phyloP scores from a whole-genome alignment of 2,797 vertebrate species.

The Capromys pilorides region DNA sequence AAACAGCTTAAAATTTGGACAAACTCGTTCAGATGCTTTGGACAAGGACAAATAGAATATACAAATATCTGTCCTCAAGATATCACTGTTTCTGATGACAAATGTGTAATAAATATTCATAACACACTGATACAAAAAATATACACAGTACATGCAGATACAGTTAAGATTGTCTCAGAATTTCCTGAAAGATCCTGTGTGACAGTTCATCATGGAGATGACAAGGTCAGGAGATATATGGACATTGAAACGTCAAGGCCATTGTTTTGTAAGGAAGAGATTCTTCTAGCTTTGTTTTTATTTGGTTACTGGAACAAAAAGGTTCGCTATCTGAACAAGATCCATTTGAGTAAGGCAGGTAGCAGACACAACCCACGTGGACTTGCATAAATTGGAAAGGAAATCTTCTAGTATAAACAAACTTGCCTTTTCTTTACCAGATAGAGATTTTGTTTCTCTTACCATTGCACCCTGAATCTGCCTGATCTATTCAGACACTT shows the following conservation, averaged over 20 bases:
- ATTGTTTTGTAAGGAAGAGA: background rate
- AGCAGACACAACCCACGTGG: background rate
- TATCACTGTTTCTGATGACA: background rate
- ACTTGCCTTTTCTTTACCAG: constrained; percentile 20
- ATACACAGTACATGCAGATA: background rate
- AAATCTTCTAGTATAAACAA: background rate
- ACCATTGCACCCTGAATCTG: background rate
- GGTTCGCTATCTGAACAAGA: background rate
- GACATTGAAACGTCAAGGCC: background rate
- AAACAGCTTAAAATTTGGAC: background rate
- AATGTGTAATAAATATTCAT: background rate
- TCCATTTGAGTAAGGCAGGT: background rate
- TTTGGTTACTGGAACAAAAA: constrained; percentile 1
- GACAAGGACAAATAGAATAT: background rate
- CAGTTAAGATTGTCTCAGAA: background rate
- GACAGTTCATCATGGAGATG: background rate
- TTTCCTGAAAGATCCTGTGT: background rate
- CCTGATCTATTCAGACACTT: too few relatives aligned
- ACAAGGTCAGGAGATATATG: background rate
- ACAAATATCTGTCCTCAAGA: background rate
- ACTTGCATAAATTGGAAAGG: constrained; percentile 12
- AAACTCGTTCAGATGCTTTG: constrained; percentile 25
- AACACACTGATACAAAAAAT: background rate
- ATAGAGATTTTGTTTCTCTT: background rate
- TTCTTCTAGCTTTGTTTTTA: background rate